Evolutionary conservation across 1,140 invertebrate species (phyloP).

Genomic region (Physella acuta): DNA sequence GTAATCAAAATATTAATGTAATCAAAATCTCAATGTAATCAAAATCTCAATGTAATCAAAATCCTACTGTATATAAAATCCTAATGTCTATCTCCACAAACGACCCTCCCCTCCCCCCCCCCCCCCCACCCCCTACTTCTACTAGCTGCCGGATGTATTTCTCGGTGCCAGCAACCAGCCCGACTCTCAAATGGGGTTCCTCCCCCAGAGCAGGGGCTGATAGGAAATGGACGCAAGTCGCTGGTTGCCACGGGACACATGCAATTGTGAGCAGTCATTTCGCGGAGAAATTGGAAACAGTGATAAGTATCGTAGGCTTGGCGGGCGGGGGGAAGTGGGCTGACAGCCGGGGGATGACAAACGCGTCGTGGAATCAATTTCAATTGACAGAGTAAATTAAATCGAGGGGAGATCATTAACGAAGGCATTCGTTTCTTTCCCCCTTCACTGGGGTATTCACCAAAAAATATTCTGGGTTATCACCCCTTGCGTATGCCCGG

Average conservation of each 20-base stretch:
- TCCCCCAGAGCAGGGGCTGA: not conserved
- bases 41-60: not conserved
- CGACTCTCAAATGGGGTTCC: constrained; percentile 6
- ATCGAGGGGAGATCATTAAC: constrained; percentile 17
- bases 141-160: no score
- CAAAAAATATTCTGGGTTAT: no score
- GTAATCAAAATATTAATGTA: no score
- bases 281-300: constrained; percentile 23
- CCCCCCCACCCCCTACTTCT: not conserved
- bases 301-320: constrained; percentile 15
- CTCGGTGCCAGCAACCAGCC: not conserved
- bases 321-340: not conserved
- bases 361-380: constrained; percentile 13
- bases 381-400: constrained; percentile 22
- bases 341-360: constrained; percentile 21
- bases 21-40: no score
- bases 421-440: no score
- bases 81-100: not conserved
- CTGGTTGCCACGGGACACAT: not conserved
- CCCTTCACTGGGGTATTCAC: no score
- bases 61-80: not conserved
- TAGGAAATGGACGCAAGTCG: constrained; percentile 20
- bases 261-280: constrained; percentile 18
- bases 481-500: no score
- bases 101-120: not conserved